These are phyloP conservation scores for Tokudaia tokunoshimensis DNA, from an alignment of 2,797 vertebrate genomes.

Conservation along the genomic window DNA sequence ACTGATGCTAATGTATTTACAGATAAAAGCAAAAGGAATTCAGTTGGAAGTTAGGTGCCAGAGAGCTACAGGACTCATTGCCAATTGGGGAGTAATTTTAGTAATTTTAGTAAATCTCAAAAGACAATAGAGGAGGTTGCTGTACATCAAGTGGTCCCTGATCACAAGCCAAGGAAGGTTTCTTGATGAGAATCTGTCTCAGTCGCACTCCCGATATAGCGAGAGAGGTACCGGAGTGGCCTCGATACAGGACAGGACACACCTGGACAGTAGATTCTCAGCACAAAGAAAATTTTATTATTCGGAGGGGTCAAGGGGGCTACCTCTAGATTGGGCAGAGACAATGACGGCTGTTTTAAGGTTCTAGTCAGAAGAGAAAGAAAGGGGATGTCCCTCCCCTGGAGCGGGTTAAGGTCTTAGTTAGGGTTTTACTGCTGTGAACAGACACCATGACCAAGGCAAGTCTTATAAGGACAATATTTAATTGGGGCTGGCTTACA, in stretches of 20 bases:
- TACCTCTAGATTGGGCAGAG: not conserved
- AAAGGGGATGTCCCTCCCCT: not conserved
- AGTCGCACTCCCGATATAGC: not conserved
- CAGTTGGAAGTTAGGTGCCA: constrained; percentile 21
- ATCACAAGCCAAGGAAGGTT: not conserved
- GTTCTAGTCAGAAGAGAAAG: not conserved
- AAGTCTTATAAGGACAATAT: not conserved
- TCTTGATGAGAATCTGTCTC: not conserved
- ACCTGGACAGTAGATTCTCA: not conserved
- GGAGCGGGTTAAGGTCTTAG: not conserved
- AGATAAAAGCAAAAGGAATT: constrained; percentile 56
- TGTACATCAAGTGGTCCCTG: not conserved
- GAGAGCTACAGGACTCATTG: not conserved
- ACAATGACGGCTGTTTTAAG: not conserved
- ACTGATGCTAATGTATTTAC: constrained; percentile 38
- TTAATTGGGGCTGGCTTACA: not conserved
- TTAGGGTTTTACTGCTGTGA: not conserved
- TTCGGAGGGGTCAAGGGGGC: not conserved
- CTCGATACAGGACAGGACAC: not conserved
- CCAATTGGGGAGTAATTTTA: not conserved
- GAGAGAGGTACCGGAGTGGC: not conserved
- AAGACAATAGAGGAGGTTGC: constrained; percentile 20
- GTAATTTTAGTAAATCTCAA: constrained; percentile 33
- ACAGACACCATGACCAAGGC: not conserved
- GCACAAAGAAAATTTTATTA: not conserved